A percentile compares a stretch with the other conserved stretches of the same genome.
These are phyloP conservation scores for Augiades crinisus DNA, from an alignment of 2,888 invertebrate genomes.

Conservation along the genomic window DNA sequence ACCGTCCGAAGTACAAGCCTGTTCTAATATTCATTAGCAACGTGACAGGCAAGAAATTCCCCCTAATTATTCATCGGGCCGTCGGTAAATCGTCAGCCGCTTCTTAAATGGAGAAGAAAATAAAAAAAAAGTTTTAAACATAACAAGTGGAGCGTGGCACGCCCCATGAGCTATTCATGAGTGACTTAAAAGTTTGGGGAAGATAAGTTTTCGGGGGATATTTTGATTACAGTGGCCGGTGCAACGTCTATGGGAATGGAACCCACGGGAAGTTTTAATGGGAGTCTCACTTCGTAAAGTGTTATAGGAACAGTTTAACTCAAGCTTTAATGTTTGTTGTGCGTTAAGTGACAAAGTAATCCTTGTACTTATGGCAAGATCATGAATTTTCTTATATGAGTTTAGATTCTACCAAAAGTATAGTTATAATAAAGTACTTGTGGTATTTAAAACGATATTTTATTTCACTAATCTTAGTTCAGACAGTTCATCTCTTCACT, in stretches of 20 bases:
- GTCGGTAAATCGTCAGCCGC: constrained; percentile 70
- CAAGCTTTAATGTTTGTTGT: constrained; percentile 5
- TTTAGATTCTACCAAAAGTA: no score
- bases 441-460: no score
- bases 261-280: constrained; percentile 26
- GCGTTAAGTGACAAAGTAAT: constrained; percentile 3
- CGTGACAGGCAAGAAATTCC: constrained; percentile 77
- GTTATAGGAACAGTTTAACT: constrained; percentile 8
- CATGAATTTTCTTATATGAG: no score
- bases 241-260: constrained; percentile 34
- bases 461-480: no score
- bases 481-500: no score
- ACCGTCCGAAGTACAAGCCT: constrained; percentile 40
- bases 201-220: constrained; percentile 48
- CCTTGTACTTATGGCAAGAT: no score
- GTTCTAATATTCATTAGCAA: constrained; percentile 74
- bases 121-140: constrained; percentile 73
- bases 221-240: constrained; percentile 57
- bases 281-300: constrained; percentile 8
- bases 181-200: constrained; percentile 51
- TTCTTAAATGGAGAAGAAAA: constrained; percentile 70
- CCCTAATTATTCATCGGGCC: constrained; percentile 75
- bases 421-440: no score
- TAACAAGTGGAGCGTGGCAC: constrained; percentile 68
- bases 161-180: constrained; percentile 70